A percentile compares a stretch with the other conserved stretches of the same genome.
These are phyloP conservation scores for Clanis bilineata DNA, from an alignment of 2,888 invertebrate genomes.

Conservation along the genomic window DNA sequence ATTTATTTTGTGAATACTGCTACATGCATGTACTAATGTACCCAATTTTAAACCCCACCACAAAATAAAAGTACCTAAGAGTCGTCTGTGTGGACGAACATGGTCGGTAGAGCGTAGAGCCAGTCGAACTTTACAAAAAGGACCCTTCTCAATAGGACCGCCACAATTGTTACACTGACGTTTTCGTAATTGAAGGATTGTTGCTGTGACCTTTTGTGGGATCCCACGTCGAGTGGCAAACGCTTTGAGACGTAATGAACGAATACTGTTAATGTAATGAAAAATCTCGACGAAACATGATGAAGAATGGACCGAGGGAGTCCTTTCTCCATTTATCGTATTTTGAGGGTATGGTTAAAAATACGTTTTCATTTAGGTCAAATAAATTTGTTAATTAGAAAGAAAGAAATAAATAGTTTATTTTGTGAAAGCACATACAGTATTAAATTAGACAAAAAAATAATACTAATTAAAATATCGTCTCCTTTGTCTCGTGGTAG, in stretches of 20 bases:
- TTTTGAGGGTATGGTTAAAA: not conserved
- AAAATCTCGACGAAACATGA: not conserved
- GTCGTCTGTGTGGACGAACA: slow-evolving; percentile 26
- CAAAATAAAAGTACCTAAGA: slow-evolving; percentile 5
- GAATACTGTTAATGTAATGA: slow-evolving; percentile 10
- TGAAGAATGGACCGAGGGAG: not conserved
- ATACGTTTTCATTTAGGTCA: not conserved
- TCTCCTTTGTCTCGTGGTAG: no score
- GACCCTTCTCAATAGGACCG: slow-evolving; percentile 44
- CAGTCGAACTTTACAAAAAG: slow-evolving; percentile 13
- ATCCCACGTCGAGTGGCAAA: slow-evolving; percentile 24
- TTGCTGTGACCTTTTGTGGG: slow-evolving; percentile 38
- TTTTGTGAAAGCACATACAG: no score
- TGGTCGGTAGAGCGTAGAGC: slow-evolving; percentile 17
- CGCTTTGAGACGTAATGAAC: slow-evolving; percentile 30
- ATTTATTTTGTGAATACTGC: not conserved
- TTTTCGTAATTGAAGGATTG: slow-evolving; percentile 46
- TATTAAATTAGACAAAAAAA: no score
- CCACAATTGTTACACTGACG: slow-evolving; percentile 42
- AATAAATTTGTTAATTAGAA: no score
- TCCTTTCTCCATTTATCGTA: not conserved
- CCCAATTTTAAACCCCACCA: not conserved
- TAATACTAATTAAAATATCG: no score
- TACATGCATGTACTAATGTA: slow-evolving; percentile 23
- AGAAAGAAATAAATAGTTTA: no score